phyloP scores from a whole-genome alignment of 2,888 invertebrate species.

The Criorhina ranunculi region DNA sequence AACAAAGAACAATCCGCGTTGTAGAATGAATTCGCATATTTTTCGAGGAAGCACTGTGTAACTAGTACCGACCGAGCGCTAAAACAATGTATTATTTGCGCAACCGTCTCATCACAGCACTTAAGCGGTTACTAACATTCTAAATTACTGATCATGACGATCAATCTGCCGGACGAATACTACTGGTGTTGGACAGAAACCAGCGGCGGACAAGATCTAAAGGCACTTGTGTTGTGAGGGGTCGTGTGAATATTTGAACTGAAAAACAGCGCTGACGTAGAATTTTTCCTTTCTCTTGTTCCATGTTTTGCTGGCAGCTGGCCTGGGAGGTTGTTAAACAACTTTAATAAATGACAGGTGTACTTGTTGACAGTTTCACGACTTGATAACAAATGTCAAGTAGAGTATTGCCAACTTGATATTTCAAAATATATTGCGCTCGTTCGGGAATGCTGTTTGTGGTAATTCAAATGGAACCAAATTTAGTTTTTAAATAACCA shows the following conservation, averaged over 20 bases:
- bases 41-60: not conserved
- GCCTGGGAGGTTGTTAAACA: not conserved
- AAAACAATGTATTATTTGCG: not conserved
- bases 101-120: not conserved
- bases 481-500: no score
- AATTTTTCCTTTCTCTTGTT: conserved; percentile 23
- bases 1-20: conserved; percentile 41
- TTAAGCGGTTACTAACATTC: conserved; percentile 5
- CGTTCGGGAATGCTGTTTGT: no score
- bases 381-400: not conserved
- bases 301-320: conserved; percentile 25
- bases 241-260: conserved; percentile 36
- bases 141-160: not conserved
- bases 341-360: not conserved
- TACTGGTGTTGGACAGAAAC: not conserved
- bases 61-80: no score
- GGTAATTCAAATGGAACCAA: no score
- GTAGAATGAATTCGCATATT: conserved; percentile 27
- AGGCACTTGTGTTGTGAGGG: not conserved
- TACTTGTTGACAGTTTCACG: not conserved
- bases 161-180: conserved; percentile 3
- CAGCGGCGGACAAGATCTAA: not conserved
- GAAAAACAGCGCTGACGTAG: conserved; percentile 24
- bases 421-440: not conserved
- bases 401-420: conserved; percentile 1